Evolutionary conservation across 37 sponge, comb jelly and placozoan genomes (phyloP), one percentile per base, ranked within the genome.

Genomic region (Spongilla lacustris): DNA sequence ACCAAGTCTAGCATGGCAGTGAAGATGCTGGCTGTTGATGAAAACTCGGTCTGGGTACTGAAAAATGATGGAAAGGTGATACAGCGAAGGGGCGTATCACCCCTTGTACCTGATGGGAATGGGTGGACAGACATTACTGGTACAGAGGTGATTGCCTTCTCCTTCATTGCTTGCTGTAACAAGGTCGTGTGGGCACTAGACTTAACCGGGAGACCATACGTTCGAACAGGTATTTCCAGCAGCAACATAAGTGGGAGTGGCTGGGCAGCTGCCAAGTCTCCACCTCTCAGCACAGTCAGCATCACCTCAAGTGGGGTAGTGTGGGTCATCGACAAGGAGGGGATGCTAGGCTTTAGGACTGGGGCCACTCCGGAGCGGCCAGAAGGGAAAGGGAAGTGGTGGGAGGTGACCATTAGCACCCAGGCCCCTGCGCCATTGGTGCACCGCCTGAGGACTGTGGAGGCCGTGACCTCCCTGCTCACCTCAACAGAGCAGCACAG

Each of bases 371-470:
- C 41, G 34, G 24, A 25, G 4, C 81, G 78, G 26, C 91, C 95
- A 0, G 33, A 37, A 11, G 95, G 95, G 66, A 77, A 67, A 27
- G 85, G 83, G 31, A 89, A 89, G 0, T 94, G 95, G 95, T 94
- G 95, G 95, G 86, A 94, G 73, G 89, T 91, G 50, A 34, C 41
- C 0, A 74, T 87, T 41, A 79, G 77, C n/a, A 9, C 74, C 48
- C 74, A 81, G 23, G 29, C 33, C 31, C 67, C 76, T 27, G 11
- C 21, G 19, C 21, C 58, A 17, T 14, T 58, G 1, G 58, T 58
- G 58, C 58, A 58, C 11, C 58, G 58, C 58, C 19, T 58, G 21
- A 8, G 58, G 19, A 19, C 12, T 58, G 19, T 58, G 11, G 58
- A 50, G 8, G 50, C 81, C 21, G 73, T 83, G 27, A 69, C 86